Evolutionary conservation across 2,888 invertebrate genomes (phyloP), one percentile per base, ranked within the genome.

Genomic region (Kryphioiulus occultus): DNA sequence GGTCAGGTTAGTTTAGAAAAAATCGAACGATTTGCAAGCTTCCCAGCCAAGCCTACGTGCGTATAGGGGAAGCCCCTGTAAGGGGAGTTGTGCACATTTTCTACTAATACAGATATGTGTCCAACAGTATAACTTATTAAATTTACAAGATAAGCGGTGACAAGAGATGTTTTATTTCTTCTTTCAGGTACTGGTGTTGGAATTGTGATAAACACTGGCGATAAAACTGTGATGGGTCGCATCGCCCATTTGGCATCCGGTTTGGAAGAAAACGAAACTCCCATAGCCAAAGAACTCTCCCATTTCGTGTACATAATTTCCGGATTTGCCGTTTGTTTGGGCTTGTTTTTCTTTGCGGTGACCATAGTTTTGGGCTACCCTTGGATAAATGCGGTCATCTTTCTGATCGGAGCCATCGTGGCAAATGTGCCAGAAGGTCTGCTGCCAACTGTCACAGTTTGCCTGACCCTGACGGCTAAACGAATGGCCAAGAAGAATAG

Each of bases 391-490:
- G 89, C 90, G 9, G 87, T 89, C 15, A 88, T 90, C 30, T 90
- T 90, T 86, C 83, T 90, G 17, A 90, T 90, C 26, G 89, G 89
- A 32, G 88, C 90, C 85, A 89, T 90, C 82, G 90, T 90, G n/a
- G 90, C 90, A n/a, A 90, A 90, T 86, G 90, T 90, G 12, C 90
- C 90, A 9, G 90, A 90, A 89, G 90, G 90, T 82, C 84, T 90
- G 19, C 82, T 89, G 10, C 88, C 89, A 7, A 88, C 88, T 42
- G 89, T 90, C 2, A 89, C 89, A 35, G 89, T 90, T 87, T 93
- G 93, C 89, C 91, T 93, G 89, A 93, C 93, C 15, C 90, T 93
- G 89, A 93, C 93, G 42, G 93, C 93, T 88, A 93, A 93, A 90
- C 47, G 89, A 86, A 88, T 89, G 88, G 84, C 88, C 5, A 26